Base-by-base conservation (phyloP, 2,113 vertebrate genomes). In the Entelurus aequoreus region DNA sequence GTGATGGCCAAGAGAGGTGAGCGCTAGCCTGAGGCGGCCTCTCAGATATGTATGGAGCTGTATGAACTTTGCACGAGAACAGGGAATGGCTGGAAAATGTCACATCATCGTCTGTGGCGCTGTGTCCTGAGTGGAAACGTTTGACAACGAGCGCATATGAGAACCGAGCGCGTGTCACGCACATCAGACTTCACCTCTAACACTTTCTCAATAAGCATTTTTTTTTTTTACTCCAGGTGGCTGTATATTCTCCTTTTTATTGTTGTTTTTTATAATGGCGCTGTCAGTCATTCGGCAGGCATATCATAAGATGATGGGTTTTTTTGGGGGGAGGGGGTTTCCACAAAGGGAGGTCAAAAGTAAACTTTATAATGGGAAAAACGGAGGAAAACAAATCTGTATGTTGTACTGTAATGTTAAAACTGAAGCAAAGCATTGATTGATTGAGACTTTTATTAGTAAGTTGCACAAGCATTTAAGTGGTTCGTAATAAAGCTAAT, bases 41-140 rank as follows among this genome's bases (percentile, higher is more conserved):
- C 69, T 83, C 49, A 64, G 44, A 76, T 77, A 79, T 83, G 63
- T 74, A 86, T 73, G 77, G 77, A 76, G 74, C 65, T 54, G 71
- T 73, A 70, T 87, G 81, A 88, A 89, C 87, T 87, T 87, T 88
- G 57, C 69, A 55, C 63, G 65, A 63, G 69, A 79, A 76, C 64
- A 73, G 75, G 69, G 87, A 82, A 89, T 90, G 84, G 83, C 79
- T 87, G 85, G 68, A 53, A 90, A 92, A 89, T 89, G 88, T 88
- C 90, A 87, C 80, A 49, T 46, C 21, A 36, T 48, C 60, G 48
- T 75, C 54, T 46, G 62, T 46, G 36, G 35, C 60, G 15, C 66
- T 19, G 57, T 63, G 74, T 78, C 68, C 75, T 48, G 2, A 60
- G 67, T 14, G 53, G 63, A 72, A 69, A 80, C 53, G 58, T 79